Evolutionary conservation across 1,140 invertebrate genomes (phyloP), one percentile per base, ranked within the genome.

Genomic region (Drosophila nikananu): DNA sequence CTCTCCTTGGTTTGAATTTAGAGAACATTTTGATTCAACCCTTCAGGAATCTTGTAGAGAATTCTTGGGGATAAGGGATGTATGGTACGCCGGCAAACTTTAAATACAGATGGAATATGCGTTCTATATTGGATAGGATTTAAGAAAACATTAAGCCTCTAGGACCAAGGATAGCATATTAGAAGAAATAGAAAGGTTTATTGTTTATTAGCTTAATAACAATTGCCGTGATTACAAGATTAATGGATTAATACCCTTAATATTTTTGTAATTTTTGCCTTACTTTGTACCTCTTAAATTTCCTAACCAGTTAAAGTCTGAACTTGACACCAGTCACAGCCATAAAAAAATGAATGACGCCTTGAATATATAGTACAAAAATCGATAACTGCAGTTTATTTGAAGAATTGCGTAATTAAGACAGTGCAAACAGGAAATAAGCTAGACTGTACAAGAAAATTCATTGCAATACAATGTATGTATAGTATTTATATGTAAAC

Each of bases 331-430:
- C 30, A 17, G 3, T 4, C 23, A 30, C 19, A 37, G 5, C 32
- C 59, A 48, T 30, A 37, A 64, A 48, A 37, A 12, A 0, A 1
- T 48, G 17, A 13, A 39, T 13, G 12, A n/a, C 17, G 8, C 8
- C 8, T 15, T 25, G 2, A 23, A 55, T 61, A 12, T 12, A 23
- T 17, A 42, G 32, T 37, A 6, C 8, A 10, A 23, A 17, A 9
- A 37, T 13, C 9, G 27, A 66, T 48, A 46, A 2, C n/a, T 63
- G 41, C 64, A 63, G 39, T 46, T 63, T 46, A 41, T 46, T 25
- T 23, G 3, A 62, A 15, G 4, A 46, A 27, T n/a, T 60, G 7
- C 5, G 39, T 27, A 57, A 39, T 30, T 5, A 12, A 21, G 19
- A 9, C 35, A 41, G 25, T 19, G 32, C n/a, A 52, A 19, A 10